Base-by-base conservation (phyloP, 2,888 invertebrate species). In the Drosophila falleni region DNA sequence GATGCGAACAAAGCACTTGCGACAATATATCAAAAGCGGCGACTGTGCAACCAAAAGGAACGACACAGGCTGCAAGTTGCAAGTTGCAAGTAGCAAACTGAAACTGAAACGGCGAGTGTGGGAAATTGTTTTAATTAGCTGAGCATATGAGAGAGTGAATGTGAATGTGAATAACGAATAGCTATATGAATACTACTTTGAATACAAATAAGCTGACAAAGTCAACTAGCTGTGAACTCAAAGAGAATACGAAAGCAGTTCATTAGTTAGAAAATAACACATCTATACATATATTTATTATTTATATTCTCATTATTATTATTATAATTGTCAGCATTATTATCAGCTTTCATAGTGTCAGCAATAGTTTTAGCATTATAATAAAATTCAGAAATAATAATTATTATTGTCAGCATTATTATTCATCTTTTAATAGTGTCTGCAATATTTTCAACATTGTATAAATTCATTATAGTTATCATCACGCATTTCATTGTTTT, bases 41-140 rank as follows among this genome's bases (percentile, higher is more conserved):
- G 39, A 58, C 59, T 35, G 53, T 37, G 50, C 51, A 46, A 16
- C 46, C 42, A 11, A 33, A 13, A 49, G 31, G 15, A 35, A 1
- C 41, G 23, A n/a, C 39, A n/a, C 39, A n/a, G 42, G 15, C 50
- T 10, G 1, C 13, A 13, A 19, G 19, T 26, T 51, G 15, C 26
- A 15, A 26, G 50, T 55, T 5, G 10, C n/a, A 10, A 19, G 19
- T 26, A 37, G 15, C 26, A 15, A 26, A 35, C 41, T 33, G 31
- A 23, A 42, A 37, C 41, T 35, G 39, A 29, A 56, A 37, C 50
- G 56, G 51, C 61, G 63, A 80, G 70, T 81, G 81, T 80, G 79
- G 79, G 79, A 80, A 80, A 74, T 80, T 67, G 66, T 80, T 80
- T 80, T 80, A 80, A 80, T 80, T 80, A 74, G 71, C 66, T 69